A percentile compares a stretch with the other conserved stretches of the same genome.
phyloP scores from a whole-genome alignment of 2,888 invertebrate species.

The Acholoe squamosa region DNA sequence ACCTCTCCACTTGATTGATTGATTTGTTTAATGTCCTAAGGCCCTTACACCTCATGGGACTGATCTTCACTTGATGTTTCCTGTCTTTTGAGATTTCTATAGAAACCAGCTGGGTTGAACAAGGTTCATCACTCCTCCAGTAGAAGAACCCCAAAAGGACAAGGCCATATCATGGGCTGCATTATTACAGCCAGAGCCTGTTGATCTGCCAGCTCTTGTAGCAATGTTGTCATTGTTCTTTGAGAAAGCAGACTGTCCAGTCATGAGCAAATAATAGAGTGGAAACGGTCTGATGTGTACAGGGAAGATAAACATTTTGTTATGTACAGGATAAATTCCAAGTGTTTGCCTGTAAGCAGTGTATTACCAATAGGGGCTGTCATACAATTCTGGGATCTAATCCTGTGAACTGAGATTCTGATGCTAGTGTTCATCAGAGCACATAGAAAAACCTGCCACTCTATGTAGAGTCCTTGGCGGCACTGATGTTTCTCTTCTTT shows the following conservation, averaged over 20 bases:
- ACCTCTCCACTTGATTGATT: conserved; percentile 4
- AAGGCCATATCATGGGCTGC: conserved; percentile 42
- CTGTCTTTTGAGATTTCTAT: neutral
- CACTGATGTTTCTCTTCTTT: conserved; percentile 62
- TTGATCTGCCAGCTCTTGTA: neutral
- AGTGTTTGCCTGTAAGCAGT: too few relatives aligned
- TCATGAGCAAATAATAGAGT: too few relatives aligned
- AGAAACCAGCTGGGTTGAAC: conserved; percentile 37
- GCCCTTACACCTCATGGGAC: too few relatives aligned
- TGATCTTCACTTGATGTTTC: too few relatives aligned
- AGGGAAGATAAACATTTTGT: too few relatives aligned
- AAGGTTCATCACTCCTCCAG: neutral
- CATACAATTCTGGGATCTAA: too few relatives aligned
- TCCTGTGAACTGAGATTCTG: too few relatives aligned
- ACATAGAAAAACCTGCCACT: conserved; percentile 59
- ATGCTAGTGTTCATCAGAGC: conserved; percentile 57
- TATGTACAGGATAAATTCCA: too few relatives aligned
- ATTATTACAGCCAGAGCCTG: neutral
- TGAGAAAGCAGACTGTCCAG: too few relatives aligned
- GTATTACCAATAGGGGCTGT: neutral
- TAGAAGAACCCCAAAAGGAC: neutral
- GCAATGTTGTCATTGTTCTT: neutral
- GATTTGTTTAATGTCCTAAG: too few relatives aligned
- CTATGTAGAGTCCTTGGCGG: conserved; percentile 50
- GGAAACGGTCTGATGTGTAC: too few relatives aligned